Conservation (phyloP, 2,797 vertebrate species). For the Lerista edwardsae region DNA sequence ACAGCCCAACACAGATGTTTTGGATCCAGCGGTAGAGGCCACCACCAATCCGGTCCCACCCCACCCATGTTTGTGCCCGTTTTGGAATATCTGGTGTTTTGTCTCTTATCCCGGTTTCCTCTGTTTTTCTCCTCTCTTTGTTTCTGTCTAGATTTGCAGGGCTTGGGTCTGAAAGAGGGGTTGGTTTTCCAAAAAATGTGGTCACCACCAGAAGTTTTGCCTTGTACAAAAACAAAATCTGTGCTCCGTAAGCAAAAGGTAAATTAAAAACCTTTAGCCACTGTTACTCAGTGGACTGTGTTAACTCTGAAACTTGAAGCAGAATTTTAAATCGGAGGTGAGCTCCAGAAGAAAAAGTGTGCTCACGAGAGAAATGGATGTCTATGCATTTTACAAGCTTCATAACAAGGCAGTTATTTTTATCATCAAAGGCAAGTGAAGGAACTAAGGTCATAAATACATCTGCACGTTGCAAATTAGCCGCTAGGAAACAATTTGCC, state of each 20-base stretch:
- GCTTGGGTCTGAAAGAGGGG: too few relatives aligned
- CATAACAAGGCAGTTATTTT: neutral
- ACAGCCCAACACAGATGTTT: too few relatives aligned
- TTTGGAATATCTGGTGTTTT: too few relatives aligned
- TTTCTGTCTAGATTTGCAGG: too few relatives aligned
- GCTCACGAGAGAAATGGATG: neutral
- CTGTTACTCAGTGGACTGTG: neutral
- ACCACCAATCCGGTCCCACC: too few relatives aligned
- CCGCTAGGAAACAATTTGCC: neutral
- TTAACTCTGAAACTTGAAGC: neutral
- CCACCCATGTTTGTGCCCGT: too few relatives aligned
- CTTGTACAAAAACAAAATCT: too few relatives aligned
- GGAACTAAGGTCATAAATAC: neutral
- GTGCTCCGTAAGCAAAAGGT: neutral
- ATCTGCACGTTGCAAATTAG: conserved; percentile 10
- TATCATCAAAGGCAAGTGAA: neutral
- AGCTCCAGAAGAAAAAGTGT: neutral
- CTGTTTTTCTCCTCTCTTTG: too few relatives aligned
- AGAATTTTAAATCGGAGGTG: neutral
- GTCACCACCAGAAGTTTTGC: too few relatives aligned
- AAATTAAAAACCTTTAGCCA: neutral
- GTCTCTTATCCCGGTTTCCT: too few relatives aligned
- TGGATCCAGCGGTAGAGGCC: too few relatives aligned
- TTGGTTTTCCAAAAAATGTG: too few relatives aligned
- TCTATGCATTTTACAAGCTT: neutral